Evolutionary conservation across 1,140 invertebrate genomes (phyloP).

Genomic region (Caenorhabditis elegans): DNA sequence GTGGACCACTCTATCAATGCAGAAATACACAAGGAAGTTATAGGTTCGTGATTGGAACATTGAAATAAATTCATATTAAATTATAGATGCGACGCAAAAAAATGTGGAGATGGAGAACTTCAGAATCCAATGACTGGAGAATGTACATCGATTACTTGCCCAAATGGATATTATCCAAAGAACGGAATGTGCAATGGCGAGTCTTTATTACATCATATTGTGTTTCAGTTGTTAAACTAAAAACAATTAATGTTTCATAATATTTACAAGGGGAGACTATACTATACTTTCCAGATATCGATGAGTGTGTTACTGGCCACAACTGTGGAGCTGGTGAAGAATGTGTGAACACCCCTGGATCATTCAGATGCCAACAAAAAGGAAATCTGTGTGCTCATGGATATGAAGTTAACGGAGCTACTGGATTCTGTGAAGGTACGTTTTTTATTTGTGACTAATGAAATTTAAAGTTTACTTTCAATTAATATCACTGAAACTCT

Average conservation of each 20-base stretch:
- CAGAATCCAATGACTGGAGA: conserved; percentile 61
- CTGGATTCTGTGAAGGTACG: conserved; percentile 63
- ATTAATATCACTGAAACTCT: too few species aligned
- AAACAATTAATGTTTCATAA: too few species aligned
- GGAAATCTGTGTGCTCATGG: conserved; percentile 61
- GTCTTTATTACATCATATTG: too few species aligned
- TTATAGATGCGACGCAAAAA: conserved; percentile 72
- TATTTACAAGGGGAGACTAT: too few species aligned
- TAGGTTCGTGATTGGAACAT: conserved; percentile 73
- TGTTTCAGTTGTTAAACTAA: too few species aligned
- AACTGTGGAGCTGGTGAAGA: conserved; percentile 75
- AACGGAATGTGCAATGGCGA: conserved; percentile 70
- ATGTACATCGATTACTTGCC: conserved; percentile 68
- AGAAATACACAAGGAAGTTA: conserved; percentile 82
- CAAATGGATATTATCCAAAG: conserved; percentile 69
- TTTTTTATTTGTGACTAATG: too few species aligned
- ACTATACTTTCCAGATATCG: conserved; percentile 74
- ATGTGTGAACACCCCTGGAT: conserved; percentile 86
- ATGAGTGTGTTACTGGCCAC: conserved; percentile 77
- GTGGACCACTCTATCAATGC: conserved; percentile 78
- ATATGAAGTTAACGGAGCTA: conserved; percentile 58
- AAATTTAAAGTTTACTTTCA: not conserved
- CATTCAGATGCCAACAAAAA: conserved; percentile 67
- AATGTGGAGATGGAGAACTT: conserved; percentile 68
- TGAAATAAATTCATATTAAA: conserved; percentile 55